Percentiles rank a stretch among this genome's conserved stretches.
These are phyloP conservation scores for Carassius gibelio DNA, from an alignment of 2,113 vertebrate species.

Conservation along the genomic window DNA sequence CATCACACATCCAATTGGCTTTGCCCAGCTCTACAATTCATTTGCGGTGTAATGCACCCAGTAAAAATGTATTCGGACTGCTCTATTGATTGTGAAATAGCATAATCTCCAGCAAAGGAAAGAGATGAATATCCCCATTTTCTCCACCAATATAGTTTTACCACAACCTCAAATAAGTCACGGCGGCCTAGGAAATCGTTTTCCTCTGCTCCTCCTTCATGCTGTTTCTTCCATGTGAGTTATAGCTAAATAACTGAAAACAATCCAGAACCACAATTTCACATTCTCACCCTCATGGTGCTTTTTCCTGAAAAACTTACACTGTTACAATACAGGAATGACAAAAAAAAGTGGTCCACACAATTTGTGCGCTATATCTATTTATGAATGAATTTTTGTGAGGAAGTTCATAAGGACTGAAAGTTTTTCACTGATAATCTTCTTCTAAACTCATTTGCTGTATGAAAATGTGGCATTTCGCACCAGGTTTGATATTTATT, in stretches of 20 bases:
- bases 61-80: constrained; percentile 73
- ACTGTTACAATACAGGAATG: no score
- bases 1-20: constrained; percentile 79
- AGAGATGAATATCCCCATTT: constrained; percentile 69
- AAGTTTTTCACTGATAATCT: background rate
- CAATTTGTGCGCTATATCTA: no score
- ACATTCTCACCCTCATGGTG: no score
- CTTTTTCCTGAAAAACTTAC: no score
- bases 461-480: no score
- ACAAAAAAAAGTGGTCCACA: no score
- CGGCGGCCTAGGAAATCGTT: constrained; percentile 35
- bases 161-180: constrained; percentile 59
- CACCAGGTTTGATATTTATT: background rate
- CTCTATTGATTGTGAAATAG: constrained; percentile 79
- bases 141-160: constrained; percentile 60
- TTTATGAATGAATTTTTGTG: no score
- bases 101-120: constrained; percentile 70
- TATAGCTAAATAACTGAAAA: background rate
- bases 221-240: background rate
- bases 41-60: constrained; percentile 76
- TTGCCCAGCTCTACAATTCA: constrained; percentile 74
- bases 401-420: no score
- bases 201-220: constrained; percentile 4
- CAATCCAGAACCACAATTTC: no score
- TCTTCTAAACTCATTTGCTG: background rate